Conservation (phyloP, 2,888 invertebrate genomes). For the Steinernema hermaphroditum region DNA sequence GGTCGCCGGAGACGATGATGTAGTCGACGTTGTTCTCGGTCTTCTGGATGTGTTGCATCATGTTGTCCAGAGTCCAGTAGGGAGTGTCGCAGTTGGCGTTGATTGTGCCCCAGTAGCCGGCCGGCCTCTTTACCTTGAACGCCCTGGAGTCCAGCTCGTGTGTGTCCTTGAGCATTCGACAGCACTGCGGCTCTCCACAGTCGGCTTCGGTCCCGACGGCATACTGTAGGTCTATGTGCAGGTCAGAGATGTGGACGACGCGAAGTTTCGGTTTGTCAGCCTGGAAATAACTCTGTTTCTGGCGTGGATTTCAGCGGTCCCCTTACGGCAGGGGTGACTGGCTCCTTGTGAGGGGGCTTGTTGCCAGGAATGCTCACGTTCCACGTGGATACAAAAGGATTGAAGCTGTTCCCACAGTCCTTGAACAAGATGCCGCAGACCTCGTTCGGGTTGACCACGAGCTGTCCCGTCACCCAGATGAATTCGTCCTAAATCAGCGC, state of each 20-base stretch:
- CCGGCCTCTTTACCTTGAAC: constrained; percentile 41
- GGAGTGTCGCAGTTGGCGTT: constrained; percentile 61
- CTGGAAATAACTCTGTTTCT: constrained; percentile 30
- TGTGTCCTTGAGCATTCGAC: constrained; percentile 68
- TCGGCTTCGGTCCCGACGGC: constrained; percentile 77
- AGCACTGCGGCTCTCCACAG: constrained; percentile 91
- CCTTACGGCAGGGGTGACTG: constrained; percentile 35
- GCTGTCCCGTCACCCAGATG: constrained; percentile 53
- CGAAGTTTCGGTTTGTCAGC: constrained; percentile 48
- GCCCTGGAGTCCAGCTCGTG: constrained; percentile 8
- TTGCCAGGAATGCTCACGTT: constrained; percentile 51
- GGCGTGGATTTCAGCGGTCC: not conserved
- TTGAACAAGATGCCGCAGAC: constrained; percentile 54
- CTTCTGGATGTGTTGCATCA: constrained; percentile 52
- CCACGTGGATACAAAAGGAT: constrained; percentile 53
- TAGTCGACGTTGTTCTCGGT: constrained; percentile 54
- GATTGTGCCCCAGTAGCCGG: constrained; percentile 45
- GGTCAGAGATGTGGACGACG: constrained; percentile 57
- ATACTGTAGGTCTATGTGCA: constrained; percentile 57
- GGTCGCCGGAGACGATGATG: constrained; percentile 57
- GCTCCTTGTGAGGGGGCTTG: constrained; percentile 49
- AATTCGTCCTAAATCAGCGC: constrained; percentile 59
- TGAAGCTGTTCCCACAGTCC: constrained; percentile 52
- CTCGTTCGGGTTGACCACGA: constrained; percentile 53
- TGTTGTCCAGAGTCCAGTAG: constrained; percentile 55